Base-by-base conservation (phyloP, 1,140 invertebrate genomes). In the Atopsyche davidsoni region DNA sequence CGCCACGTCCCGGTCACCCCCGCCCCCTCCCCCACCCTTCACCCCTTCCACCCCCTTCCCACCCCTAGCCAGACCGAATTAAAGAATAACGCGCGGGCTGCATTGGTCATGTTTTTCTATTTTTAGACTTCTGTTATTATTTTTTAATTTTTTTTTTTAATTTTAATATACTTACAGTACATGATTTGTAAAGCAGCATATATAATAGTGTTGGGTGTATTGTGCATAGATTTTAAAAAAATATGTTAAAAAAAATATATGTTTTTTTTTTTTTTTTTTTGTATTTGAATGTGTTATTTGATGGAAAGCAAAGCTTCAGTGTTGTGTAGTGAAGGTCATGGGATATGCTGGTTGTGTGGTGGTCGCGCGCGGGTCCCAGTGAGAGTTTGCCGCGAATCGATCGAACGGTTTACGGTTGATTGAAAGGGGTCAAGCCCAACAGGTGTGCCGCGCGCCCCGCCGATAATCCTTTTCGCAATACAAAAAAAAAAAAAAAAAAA, bases 381-480 rank as follows among this genome's bases (percentile, higher is more conserved):
- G 48, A 52, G 43, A 52, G 50, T 52, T 28, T 7, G 21, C 25
- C 28, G 2, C 22, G 14, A 49, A 53, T 57, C 55, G 50, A 57
- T 57, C 31, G 32, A 39, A 44, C 32, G 39, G 34, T 53, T 58
- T 51, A 53, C 47, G 55, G 46, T 53, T 51, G 55, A 58, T 58
- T 53, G 55, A 53, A 58, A 58, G 46, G 51, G 55, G 55, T 58
- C 51, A 58, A 58, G 55, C 51, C 34, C 55, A 58, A 58, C 55
- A 58, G 55, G 55, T 58, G 52, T 43, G 32, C n/a, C 38, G 25
- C 36, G 25, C 44, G 11, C 14, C 42, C 16, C 21, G 19, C 52
- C 43, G 48, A 55, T 55, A 51, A 42, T 55, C 53, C 41, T 55
- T 55, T 51, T 51, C n/a, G 41, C 42, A 38, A 51, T 51, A 42